Evolutionary conservation across 2,113 vertebrate species (phyloP).

Genomic region (Pipa parva): DNA sequence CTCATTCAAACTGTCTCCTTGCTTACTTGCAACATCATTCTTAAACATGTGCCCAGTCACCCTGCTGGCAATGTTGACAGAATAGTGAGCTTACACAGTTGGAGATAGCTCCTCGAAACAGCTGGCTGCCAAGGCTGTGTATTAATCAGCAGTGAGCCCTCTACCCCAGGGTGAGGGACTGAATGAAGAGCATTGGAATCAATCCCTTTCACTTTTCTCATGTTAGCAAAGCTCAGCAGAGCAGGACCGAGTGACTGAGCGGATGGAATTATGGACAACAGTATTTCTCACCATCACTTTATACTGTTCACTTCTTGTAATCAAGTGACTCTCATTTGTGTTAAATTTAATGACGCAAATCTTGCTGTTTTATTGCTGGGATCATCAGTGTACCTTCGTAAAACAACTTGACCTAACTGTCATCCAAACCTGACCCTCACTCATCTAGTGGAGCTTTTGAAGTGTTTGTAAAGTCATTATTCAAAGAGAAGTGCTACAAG

Average conservation of each 20-base stretch:
- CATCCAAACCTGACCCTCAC: too few species aligned
- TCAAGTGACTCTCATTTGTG: constrained; percentile 26
- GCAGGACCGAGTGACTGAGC: constrained; percentile 19
- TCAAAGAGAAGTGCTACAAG: too few species aligned
- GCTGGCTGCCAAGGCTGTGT: constrained; percentile 50
- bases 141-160: constrained; percentile 48
- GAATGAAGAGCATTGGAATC: constrained; percentile 48
- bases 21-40: constrained; percentile 17
- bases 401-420: not conserved
- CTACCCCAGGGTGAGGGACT: constrained; percentile 48
- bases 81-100: constrained; percentile 45
- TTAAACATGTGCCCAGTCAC: constrained; percentile 23
- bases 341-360: constrained; percentile 16
- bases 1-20: constrained; percentile 6
- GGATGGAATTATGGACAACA: constrained; percentile 24
- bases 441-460: too few species aligned
- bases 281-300: constrained; percentile 27
- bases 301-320: constrained; percentile 16
- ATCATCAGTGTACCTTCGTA: constrained; percentile 4
- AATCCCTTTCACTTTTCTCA: constrained; percentile 39
- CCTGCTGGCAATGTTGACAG: constrained; percentile 36
- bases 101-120: constrained; percentile 42
- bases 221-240: constrained; percentile 30
- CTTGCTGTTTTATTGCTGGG: constrained; percentile 8
- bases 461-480: too few species aligned